These are phyloP conservation scores for Ianthella basta DNA, from an alignment of 37 sponge, comb jelly and placozoan genomes.

Conservation along the genomic window DNA sequence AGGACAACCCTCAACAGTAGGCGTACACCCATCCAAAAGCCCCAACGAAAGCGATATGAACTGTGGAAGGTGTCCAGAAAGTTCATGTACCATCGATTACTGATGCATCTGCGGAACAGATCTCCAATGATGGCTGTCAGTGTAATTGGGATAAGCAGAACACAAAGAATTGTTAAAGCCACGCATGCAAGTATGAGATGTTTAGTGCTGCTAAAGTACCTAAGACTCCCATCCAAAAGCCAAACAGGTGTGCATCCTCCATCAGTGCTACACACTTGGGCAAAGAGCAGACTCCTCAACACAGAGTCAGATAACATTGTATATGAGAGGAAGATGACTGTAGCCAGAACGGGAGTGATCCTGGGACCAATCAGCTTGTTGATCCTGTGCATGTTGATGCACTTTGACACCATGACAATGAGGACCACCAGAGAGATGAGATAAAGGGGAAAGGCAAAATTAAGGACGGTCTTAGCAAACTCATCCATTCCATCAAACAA, in stretches of 20 bases:
- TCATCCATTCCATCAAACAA: conserved; percentile 38
- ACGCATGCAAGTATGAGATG: conserved; percentile 23
- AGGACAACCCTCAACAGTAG: conserved; percentile 42
- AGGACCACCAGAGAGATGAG: conserved; percentile 18
- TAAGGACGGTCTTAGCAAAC: conserved; percentile 39
- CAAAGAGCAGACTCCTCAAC: neutral
- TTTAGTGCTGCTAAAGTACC: conserved; percentile 7
- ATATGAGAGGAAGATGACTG: conserved; percentile 37
- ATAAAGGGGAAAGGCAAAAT: conserved; percentile 54
- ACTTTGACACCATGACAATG: neutral
- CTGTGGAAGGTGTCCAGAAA: conserved; percentile 22
- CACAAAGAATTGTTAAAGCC: neutral
- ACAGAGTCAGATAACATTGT: conserved; percentile 11
- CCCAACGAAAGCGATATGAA: conserved; percentile 9
- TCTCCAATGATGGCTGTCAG: conserved; percentile 5
- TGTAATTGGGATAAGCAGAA: conserved; percentile 31
- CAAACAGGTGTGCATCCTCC: conserved; percentile 11
- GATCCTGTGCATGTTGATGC: conserved; percentile 13
- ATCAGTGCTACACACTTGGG: neutral
- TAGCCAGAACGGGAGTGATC: conserved; percentile 38
- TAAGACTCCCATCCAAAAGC: conserved; percentile 24
- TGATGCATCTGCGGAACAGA: conserved; percentile 7
- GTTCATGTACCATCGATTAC: conserved; percentile 22
- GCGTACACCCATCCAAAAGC: conserved; percentile 64
- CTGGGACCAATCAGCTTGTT: conserved; percentile 15